These are phyloP conservation scores for Mimumesa dahlbomi DNA, from an alignment of 2,888 invertebrate species.

Conservation along the genomic window DNA sequence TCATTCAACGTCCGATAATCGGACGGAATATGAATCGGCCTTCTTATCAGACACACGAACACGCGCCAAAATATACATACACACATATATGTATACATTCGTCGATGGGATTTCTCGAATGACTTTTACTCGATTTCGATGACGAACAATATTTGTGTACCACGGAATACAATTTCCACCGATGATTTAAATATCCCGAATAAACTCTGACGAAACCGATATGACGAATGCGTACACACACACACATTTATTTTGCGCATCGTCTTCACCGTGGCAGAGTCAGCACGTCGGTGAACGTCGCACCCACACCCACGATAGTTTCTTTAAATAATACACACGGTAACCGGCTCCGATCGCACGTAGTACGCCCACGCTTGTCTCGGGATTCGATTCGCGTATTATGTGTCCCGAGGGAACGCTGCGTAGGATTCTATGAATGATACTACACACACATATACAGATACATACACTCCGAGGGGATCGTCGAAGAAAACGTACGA, in stretches of 20 bases:
- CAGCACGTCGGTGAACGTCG: too few relatives aligned
- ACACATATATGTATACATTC: not conserved
- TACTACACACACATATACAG: too few relatives aligned
- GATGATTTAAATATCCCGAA: too few relatives aligned
- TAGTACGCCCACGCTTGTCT: conserved; percentile 43
- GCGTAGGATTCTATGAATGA: conserved; percentile 33
- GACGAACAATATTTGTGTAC: too few relatives aligned
- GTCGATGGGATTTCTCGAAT: conserved; percentile 3
- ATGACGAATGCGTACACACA: too few relatives aligned
- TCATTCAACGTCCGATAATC: conserved; percentile 58
- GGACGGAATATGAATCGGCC: conserved; percentile 26
- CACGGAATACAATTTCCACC: too few relatives aligned
- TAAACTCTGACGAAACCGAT: too few relatives aligned
- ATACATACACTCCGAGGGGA: too few relatives aligned
- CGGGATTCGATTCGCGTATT: conserved; percentile 34
- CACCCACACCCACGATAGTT: conserved; percentile 46
- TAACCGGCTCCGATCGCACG: conserved; percentile 29
- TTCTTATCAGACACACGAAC: conserved; percentile 40
- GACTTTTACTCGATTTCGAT: too few relatives aligned
- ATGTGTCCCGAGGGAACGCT: conserved; percentile 19
- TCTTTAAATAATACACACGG: conserved; percentile 28
- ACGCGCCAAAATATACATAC: not conserved
- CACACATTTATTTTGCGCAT: too few relatives aligned
- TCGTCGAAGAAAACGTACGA: too few relatives aligned
- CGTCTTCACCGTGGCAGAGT: too few relatives aligned